Conservation (phyloP, 2,113 vertebrate genomes). For the Psammodynastes pulverulentus region DNA sequence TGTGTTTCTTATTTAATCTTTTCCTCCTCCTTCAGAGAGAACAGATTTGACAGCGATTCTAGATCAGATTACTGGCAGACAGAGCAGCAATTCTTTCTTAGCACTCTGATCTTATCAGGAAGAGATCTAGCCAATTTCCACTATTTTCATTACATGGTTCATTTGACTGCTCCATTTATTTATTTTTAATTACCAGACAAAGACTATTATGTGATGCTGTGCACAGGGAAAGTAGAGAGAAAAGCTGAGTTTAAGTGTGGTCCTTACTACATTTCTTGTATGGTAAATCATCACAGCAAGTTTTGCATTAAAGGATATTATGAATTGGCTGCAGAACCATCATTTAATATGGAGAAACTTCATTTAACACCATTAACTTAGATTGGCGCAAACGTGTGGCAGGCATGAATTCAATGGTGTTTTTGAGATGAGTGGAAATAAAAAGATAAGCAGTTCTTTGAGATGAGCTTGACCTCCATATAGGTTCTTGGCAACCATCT, state of each 20-base stretch:
- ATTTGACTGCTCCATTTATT: constrained; percentile 28
- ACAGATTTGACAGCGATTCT: neutral
- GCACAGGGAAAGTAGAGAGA: neutral
- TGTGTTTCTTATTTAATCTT: neutral
- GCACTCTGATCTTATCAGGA: constrained; percentile 46
- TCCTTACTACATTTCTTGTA: constrained; percentile 2
- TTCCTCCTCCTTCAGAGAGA: neutral
- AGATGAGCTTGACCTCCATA: neutral
- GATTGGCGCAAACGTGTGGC: neutral
- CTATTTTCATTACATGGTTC: constrained; percentile 51
- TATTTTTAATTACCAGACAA: neutral
- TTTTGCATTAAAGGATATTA: constrained; percentile 16
- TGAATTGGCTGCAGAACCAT: neutral
- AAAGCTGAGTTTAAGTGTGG: neutral
- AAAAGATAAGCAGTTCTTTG: neutral
- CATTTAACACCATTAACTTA: neutral
- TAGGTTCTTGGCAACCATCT: neutral
- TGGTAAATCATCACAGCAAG: neutral
- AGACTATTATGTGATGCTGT: neutral
- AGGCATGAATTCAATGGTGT: neutral
- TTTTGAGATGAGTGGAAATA: neutral
- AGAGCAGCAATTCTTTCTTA: constrained; percentile 43
- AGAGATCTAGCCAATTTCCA: constrained; percentile 49
- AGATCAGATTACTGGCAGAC: constrained; percentile 8
- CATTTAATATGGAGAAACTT: constrained; percentile 26